Percentiles rank a stretch among this genome's conserved stretches.
phyloP scores from a whole-genome alignment of 2,797 vertebrate species.

The Orientallactaga sibirica region DNA sequence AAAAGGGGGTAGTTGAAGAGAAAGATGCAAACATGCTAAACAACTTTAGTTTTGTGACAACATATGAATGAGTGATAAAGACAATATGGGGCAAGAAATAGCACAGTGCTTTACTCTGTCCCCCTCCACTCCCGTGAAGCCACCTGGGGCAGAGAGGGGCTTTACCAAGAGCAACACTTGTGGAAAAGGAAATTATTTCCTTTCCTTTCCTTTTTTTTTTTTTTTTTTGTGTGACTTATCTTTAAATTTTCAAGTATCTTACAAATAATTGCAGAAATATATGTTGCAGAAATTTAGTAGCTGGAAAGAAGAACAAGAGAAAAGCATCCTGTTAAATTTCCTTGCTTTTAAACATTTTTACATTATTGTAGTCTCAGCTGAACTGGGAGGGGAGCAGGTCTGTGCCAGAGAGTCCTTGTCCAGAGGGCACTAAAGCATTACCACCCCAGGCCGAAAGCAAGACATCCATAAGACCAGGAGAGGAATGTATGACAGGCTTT shows the following conservation, averaged over 20 bases:
- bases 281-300: neutral
- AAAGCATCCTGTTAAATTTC: neutral
- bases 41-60: neutral
- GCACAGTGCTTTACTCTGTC: rapidly evolving
- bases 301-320: neutral
- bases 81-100: neutral
- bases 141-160: rapidly evolving
- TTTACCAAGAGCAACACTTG: neutral
- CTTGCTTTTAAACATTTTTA: neutral
- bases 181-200: neutral
- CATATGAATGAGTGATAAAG: neutral
- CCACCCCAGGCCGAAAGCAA: no score
- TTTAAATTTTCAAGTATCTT: slow-evolving; percentile 11
- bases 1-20: neutral
- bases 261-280: neutral
- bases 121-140: no score
- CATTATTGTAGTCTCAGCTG: neutral
- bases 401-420: no score
- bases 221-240: neutral
- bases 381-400: neutral
- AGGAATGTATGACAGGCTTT: no score
- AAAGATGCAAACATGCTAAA: neutral
- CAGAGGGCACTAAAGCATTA: no score
- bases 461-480: no score
- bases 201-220: neutral